Evolutionary conservation across 2,113 vertebrate genomes (phyloP).

Genomic region (Xenopus tropicalis): UCB_Xtro_10.0 CM004448.2:54477001-54477500

Average conservation of each 20-base stretch:
- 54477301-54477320: slow-evolving; percentile 41
- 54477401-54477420: slow-evolving; percentile 36
- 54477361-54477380: slow-evolving; percentile 19
- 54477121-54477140: slow-evolving; percentile 26
- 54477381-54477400: slow-evolving; percentile 19
- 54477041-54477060: slow-evolving; percentile 23
- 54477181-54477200: slow-evolving; percentile 15
- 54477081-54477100: slow-evolving; percentile 26
- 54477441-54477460: background rate
- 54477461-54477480: background rate
- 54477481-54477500: background rate
- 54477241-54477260: slow-evolving; percentile 36
- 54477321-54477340: slow-evolving; percentile 38
- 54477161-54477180: slow-evolving; percentile 35
- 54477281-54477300: slow-evolving; percentile 45
- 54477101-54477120: slow-evolving; percentile 27
- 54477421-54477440: slow-evolving; percentile 27
- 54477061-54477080: slow-evolving; percentile 42
- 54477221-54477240: slow-evolving; percentile 32
- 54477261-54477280: slow-evolving; percentile 42
- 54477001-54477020: slow-evolving; percentile 22
- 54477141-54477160: slow-evolving; percentile 5
- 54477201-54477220: slow-evolving; percentile 41
- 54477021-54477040: slow-evolving; percentile 22
- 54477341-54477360: slow-evolving; percentile 31